Conservation (phyloP, 2,113 vertebrate genomes). For the Corythoichthys intestinalis region DNA sequence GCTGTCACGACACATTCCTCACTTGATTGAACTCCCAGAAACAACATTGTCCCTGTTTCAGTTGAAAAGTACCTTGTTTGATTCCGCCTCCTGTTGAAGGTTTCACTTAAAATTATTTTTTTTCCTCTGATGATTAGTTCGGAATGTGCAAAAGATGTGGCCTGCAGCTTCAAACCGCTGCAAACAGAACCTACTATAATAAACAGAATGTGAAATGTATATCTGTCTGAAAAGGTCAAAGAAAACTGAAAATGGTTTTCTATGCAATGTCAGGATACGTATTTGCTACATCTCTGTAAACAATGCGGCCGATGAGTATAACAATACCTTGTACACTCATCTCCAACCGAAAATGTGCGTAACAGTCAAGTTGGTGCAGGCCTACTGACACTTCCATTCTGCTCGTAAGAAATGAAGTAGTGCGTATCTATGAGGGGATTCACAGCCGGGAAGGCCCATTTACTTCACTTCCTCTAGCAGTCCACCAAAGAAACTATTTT, state of each 20-base stretch:
- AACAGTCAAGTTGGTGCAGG: slow-evolving; percentile 18
- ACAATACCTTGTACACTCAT: slow-evolving; percentile 4
- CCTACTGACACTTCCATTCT: slow-evolving; percentile 27
- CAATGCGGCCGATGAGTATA: background rate
- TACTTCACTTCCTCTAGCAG: slow-evolving; percentile 49
- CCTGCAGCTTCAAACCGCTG: slow-evolving; percentile 36
- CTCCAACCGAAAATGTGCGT: slow-evolving; percentile 17
- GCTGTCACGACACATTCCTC: slow-evolving; percentile 47
- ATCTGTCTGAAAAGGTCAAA: background rate
- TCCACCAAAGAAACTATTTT: slow-evolving; percentile 32
- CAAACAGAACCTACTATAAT: background rate
- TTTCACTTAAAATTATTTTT: slow-evolving; percentile 18
- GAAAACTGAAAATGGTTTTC: background rate
- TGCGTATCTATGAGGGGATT: slow-evolving; percentile 32
- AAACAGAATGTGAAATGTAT: background rate
- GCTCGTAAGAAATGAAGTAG: slow-evolving; percentile 30
- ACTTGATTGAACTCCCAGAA: slow-evolving; percentile 48
- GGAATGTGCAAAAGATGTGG: slow-evolving; percentile 40
- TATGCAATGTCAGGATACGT: background rate
- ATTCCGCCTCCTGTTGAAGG: slow-evolving; percentile 44
- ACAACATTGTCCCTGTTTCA: slow-evolving; percentile 62
- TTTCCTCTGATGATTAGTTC: slow-evolving; percentile 5
- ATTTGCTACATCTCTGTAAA: background rate
- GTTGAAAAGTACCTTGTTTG: slow-evolving; percentile 55
- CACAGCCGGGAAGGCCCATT: slow-evolving; percentile 42